Percentiles rank a stretch among this genome's conserved stretches.
phyloP scores from a whole-genome alignment of 2,888 invertebrate species.

The Volucella inanis region DNA sequence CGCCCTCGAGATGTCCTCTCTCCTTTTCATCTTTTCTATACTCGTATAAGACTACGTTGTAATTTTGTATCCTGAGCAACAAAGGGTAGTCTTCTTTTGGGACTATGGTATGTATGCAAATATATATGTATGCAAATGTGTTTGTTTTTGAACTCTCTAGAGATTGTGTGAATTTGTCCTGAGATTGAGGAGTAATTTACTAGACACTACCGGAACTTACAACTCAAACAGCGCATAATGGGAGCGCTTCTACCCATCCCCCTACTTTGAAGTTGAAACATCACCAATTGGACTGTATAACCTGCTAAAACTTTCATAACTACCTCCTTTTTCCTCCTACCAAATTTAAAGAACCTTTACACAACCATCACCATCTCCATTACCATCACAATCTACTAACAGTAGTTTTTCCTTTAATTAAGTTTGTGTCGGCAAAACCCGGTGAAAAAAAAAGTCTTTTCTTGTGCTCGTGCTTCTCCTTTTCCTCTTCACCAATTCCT shows the following conservation, averaged over 20 bases:
- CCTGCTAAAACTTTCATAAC: slow-evolving; percentile 37
- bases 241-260: slow-evolving; percentile 24
- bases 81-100: too few species aligned
- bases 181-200: slow-evolving; percentile 15
- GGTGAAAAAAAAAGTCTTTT: not conserved
- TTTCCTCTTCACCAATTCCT: slow-evolving; percentile 10
- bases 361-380: too few species aligned
- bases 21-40: slow-evolving; percentile 19
- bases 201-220: slow-evolving; percentile 49
- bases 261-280: not conserved
- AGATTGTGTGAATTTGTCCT: slow-evolving; percentile 17
- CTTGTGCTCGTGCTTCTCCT: too few species aligned
- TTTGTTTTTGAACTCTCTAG: too few species aligned
- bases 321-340: slow-evolving; percentile 16
- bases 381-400: not conserved
- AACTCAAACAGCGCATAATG: slow-evolving; percentile 50
- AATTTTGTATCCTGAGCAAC: too few species aligned
- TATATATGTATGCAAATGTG: too few species aligned
- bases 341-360: slow-evolving; percentile 26
- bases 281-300: slow-evolving; percentile 20
- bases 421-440: slow-evolving; percentile 22
- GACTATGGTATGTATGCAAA: too few species aligned
- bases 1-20: slow-evolving; percentile 52
- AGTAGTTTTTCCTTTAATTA: slow-evolving; percentile 58
- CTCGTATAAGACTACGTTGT: slow-evolving; percentile 8